These are phyloP conservation scores for Helicoverpa zea DNA, from an alignment of 1,140 invertebrate species.

Conservation along the genomic window DNA sequence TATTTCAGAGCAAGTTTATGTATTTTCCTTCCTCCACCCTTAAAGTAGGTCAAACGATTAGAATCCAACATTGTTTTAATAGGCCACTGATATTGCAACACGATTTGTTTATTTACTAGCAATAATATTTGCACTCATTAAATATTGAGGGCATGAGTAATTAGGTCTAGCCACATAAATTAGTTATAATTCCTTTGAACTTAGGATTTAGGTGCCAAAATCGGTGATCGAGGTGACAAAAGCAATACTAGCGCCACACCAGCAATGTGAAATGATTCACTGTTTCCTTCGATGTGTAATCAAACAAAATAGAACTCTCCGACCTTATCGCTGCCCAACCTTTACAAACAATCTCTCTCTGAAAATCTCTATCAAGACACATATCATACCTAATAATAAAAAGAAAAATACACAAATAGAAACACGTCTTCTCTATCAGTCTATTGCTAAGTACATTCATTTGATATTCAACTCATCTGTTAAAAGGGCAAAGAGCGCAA, in stretches of 20 bases:
- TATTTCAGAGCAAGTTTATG: slow-evolving; percentile 5
- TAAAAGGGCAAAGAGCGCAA: slow-evolving; percentile 37
- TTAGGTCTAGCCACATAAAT: slow-evolving; percentile 8
- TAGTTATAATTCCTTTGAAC: slow-evolving; percentile 1
- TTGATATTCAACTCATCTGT: slow-evolving; percentile 39
- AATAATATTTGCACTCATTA: slow-evolving; percentile 41
- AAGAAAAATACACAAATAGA: slow-evolving; percentile 26
- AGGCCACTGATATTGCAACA: slow-evolving; percentile 40
- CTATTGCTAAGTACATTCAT: slow-evolving; percentile 20
- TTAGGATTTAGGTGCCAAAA: neutral
- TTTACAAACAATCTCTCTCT: neutral
- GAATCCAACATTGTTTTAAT: slow-evolving; percentile 44
- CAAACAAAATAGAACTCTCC: neutral
- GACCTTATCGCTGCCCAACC: no score
- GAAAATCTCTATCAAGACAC: slow-evolving; percentile 2
- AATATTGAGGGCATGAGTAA: slow-evolving; percentile 23
- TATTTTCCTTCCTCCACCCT: slow-evolving; percentile 35
- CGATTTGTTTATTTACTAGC: slow-evolving; percentile 28
- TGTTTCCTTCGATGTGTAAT: neutral
- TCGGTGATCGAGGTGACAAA: no score
- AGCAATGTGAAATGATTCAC: no score
- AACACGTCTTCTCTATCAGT: slow-evolving; percentile 7
- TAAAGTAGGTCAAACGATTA: slow-evolving; percentile 44
- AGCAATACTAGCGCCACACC: no score
- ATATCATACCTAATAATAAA: slow-evolving; percentile 5